Evolutionary conservation across 2,888 invertebrate genomes (phyloP), one percentile per base, ranked within the genome.

Genomic region (Priocnemis perturbator): DNA sequence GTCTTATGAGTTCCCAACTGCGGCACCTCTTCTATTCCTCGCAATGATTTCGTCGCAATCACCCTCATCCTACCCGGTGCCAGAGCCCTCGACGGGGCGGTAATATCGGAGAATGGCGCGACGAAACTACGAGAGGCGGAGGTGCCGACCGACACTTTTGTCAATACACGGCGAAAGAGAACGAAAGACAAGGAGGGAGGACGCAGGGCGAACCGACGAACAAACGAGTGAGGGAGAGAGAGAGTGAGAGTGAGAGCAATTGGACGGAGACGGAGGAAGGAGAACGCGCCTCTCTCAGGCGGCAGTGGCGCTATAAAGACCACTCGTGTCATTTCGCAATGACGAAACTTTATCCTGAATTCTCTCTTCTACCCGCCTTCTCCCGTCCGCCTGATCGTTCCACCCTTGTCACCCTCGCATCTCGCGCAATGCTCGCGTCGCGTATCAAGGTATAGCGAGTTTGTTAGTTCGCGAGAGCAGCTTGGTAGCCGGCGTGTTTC

Each of bases 251-350:
- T n/a, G n/a, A n/a, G n/a, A n/a, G n/a, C n/a, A n/a, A n/a, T 26
- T 5, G 3, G 26, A 26, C 26, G 4, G 7, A 1, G 37, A 11
- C 37, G 11, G 11, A 37, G 37, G 37, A 37, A 37, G 37, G 37
- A 37, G 11, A 11, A 9, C 37, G 37, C 37, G 37, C 58, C 71
- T 73, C 70, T 78, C 71, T 71, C 72, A 73, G 66, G 30, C 83
- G 83, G 82, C 79, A 81, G 79, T 78, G 77, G 81, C 84, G 89
- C 90, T 89, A 91, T 91, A 91, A 91, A 91, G 90, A 90, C 90
- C 91, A 91, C 91, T 91, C 90, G 91, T 90, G 91, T 91, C 91
- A 90, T 90, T 88, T 89, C 88, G 89, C 90, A 91, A 91, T 91
- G 90, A 90, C 90, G 90, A 90, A 90, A 90, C 90, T 90, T 90